phyloP scores from a whole-genome alignment of 2,113 vertebrate species.

The Percopsis transmontana region DNA sequence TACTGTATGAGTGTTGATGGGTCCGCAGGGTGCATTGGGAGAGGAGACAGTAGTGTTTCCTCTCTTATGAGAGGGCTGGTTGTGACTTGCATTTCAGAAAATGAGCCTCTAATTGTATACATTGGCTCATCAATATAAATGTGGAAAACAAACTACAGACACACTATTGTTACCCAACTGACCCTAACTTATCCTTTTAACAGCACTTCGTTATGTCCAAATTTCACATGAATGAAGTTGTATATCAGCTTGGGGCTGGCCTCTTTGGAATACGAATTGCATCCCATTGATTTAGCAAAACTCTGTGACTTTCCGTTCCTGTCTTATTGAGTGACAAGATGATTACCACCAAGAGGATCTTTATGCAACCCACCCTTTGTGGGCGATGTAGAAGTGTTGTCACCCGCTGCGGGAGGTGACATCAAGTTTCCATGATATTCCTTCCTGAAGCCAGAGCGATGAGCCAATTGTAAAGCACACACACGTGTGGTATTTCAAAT shows the following conservation, averaged over 20 bases:
- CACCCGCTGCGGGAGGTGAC: constrained; percentile 31
- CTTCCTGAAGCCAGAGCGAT: constrained; percentile 19
- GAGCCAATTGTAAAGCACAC: constrained; percentile 18
- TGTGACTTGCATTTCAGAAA: background rate
- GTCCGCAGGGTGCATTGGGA: constrained; percentile 15
- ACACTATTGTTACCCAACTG: no score
- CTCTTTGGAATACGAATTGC: background rate
- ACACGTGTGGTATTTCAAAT: constrained; percentile 20
- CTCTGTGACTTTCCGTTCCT: no score
- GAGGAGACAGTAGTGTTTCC: background rate
- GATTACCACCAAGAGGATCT: constrained; percentile 8
- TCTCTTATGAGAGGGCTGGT: constrained; percentile 9
- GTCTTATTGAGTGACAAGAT: constrained; percentile 11
- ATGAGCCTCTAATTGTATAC: background rate
- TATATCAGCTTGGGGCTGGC: background rate
- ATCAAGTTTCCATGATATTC: constrained; percentile 49
- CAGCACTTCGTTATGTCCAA: background rate
- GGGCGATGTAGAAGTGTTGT: constrained; percentile 14
- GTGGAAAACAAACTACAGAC: background rate
- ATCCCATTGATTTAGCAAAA: background rate
- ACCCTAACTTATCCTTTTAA: background rate
- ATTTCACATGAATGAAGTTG: background rate
- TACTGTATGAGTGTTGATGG: constrained; percentile 20
- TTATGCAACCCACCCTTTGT: constrained; percentile 2
- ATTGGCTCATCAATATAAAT: background rate